Conservation (phyloP, 2,113 vertebrate species). For the Proteles cristata region DNA sequence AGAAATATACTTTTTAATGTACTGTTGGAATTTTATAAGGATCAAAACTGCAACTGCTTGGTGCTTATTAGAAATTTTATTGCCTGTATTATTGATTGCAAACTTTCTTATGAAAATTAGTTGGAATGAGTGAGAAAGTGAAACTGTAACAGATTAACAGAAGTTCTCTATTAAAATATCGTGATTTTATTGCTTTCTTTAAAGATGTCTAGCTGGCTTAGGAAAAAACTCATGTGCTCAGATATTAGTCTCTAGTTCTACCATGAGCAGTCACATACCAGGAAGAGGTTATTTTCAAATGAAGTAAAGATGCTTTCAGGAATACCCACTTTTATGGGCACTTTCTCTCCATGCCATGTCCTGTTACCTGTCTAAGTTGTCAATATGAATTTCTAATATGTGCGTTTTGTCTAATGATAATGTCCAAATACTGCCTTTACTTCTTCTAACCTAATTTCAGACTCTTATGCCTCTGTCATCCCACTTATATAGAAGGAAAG, state of each 20-base stretch:
- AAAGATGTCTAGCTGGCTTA: background rate
- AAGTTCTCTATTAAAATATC: background rate
- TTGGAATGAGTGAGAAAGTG: background rate
- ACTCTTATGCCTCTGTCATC: background rate
- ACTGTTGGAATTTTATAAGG: background rate
- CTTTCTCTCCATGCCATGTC: background rate
- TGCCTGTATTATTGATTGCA: background rate
- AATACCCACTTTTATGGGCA: background rate
- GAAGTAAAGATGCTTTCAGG: background rate
- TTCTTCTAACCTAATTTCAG: background rate
- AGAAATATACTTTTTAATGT: background rate
- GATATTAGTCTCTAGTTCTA: background rate
- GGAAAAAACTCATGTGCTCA: background rate
- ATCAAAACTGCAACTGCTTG: slow-evolving; percentile 1
- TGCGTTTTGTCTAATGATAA: background rate
- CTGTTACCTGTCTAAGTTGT: background rate
- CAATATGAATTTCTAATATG: background rate
- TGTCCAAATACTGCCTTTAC: background rate
- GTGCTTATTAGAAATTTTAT: background rate
- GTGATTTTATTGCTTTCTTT: background rate
- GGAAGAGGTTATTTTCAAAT: background rate
- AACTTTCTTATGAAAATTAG: background rate
- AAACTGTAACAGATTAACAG: background rate
- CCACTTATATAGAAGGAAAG: background rate
- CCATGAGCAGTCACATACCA: background rate